Evolutionary conservation across 2,113 vertebrate genomes (phyloP).

Genomic region (Bos javanicus): DNA sequence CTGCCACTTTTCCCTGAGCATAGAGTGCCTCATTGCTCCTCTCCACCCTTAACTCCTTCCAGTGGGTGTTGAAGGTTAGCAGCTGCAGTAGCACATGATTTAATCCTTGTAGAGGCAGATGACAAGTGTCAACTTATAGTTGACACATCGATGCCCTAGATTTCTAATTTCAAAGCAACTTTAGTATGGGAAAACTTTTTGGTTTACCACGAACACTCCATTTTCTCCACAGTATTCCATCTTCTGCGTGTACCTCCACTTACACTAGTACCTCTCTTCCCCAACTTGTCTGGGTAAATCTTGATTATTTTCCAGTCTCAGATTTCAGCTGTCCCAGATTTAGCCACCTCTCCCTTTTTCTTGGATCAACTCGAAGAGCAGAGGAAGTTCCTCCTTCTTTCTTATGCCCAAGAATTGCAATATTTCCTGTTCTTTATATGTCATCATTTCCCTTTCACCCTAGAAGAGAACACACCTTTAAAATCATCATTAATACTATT

Average conservation of each 20-base stretch:
- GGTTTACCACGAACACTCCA: neutral
- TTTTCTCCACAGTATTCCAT: neutral
- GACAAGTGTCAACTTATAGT: neutral
- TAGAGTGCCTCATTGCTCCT: neutral
- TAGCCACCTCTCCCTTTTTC: neutral
- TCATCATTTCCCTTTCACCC: neutral
- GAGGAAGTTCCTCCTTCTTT: neutral
- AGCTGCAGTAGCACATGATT: neutral
- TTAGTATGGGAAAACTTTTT: neutral
- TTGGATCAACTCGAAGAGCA: neutral
- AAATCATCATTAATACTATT: neutral
- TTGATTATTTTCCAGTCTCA: neutral
- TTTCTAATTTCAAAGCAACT: neutral
- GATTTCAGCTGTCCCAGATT: neutral
- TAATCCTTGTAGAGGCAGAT: neutral
- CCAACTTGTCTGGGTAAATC: neutral
- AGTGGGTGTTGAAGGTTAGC: neutral
- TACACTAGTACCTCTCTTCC: neutral
- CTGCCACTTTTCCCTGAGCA: neutral
- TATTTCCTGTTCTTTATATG: neutral
- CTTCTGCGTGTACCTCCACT: neutral
- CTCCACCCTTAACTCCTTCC: neutral
- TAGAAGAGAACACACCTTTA: neutral
- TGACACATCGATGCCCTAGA: neutral
- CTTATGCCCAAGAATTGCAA: neutral